Percentiles rank a stretch among this genome's conserved stretches.
Evolutionary conservation across 2,888 invertebrate genomes (phyloP).

Genomic region (Aromia moschata): DNA sequence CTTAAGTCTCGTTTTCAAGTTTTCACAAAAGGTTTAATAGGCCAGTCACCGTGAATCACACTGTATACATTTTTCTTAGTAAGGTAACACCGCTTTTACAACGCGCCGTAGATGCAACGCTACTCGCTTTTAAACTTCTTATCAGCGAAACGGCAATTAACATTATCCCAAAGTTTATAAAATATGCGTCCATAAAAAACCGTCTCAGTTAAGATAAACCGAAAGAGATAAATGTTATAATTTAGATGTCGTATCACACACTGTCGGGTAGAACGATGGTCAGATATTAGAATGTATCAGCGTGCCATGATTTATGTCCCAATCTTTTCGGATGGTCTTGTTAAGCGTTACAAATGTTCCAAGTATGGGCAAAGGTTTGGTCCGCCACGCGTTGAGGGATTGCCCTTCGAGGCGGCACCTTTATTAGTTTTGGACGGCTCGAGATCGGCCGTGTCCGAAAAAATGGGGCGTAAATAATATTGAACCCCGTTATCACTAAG

Average conservation of each 20-base stretch:
- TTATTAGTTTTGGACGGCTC: conserved; percentile 12
- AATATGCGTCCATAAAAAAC: conserved; percentile 17
- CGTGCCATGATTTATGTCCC: conserved; percentile 47
- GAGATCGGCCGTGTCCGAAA: conserved; percentile 6
- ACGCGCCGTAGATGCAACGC: too few species aligned
- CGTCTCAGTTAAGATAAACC: conserved; percentile 20
- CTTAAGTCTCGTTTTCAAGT: too few species aligned
- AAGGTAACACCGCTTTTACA: too few species aligned
- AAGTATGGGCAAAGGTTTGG: conserved; percentile 24
- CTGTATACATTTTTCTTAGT: too few species aligned
- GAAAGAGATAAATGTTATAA: conserved; percentile 38
- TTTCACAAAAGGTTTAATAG: too few species aligned
- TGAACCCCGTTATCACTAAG: background rate
- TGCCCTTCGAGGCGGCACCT: conserved; percentile 15
- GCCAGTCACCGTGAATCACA: too few species aligned
- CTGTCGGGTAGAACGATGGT: conserved; percentile 37
- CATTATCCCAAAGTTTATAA: conserved; percentile 3
- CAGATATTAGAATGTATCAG: conserved; percentile 54
- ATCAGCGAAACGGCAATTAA: conserved; percentile 13
- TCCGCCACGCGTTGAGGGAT: conserved; percentile 16
- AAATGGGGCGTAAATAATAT: conserved; percentile 8
- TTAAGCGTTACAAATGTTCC: conserved; percentile 49
- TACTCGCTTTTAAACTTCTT: too few species aligned
- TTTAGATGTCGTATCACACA: conserved; percentile 34
- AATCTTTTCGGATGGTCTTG: conserved; percentile 49